Evolutionary conservation across 1,140 invertebrate genomes (phyloP), one percentile per base, ranked within the genome.

Genomic region (Fopius arisanus): DNA sequence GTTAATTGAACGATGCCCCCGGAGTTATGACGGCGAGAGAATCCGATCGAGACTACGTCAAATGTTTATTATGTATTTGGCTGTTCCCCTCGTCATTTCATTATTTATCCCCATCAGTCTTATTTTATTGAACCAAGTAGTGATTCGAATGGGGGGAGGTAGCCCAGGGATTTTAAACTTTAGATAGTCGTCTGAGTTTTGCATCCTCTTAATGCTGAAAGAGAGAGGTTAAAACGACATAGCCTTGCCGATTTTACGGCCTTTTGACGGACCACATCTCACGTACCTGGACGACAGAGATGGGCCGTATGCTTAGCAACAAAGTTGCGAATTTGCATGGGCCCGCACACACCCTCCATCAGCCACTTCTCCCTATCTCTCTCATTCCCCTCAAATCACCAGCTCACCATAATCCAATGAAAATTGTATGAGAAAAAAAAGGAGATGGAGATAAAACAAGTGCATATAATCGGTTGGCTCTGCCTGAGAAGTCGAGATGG

Each of bases 241-340:
- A 75, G 77, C 75, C 75, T 78, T 73, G 72, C 72, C 59, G 63
- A 41, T 78, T 78, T 78, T 78, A 78, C 75, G 75, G 67, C 67
- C 76, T 78, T 78, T 78, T 78, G 75, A 78, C 77, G 77, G 77
- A 76, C 77, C 77, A 78, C 77, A 78, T 78, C 77, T 78, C 75
- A 78, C 75, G 73, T 71, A 70, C 65, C 10, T 33, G 62, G 28
- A 78, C 70, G 77, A 78, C 77, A 77, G 67, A 48, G 48, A 48
- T 62, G 16, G 63, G 10, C 70, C 75, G 63, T 73, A 73, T 74
- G 33, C 37, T 70, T 54, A 73, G 73, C 77, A 72, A 78, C 77
- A 78, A 77, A 77, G 75, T 78, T 77, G 75, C 73, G 66, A 77
- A 78, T 78, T 78, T 78, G 69, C 77, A 78, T 75, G 3, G 59